Conservation (phyloP, 2,113 vertebrate species). For the western clawed frog (Xenopus tropicalis) region UCB_Xtro_10.0 CM004443.2:96036001-96036500, state of each 20-base stretch:
- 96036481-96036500: too few species aligned
- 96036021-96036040: too few species aligned
- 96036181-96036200: slow-evolving; percentile 9
- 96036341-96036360: slow-evolving; percentile 3
- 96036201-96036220: slow-evolving; percentile 14
- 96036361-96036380: background rate
- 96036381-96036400: background rate
- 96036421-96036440: too few species aligned
- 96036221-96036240: background rate
- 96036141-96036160: too few species aligned
- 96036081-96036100: too few species aligned
- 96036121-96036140: too few species aligned
- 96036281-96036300: background rate
- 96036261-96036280: background rate
- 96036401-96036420: background rate
- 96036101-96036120: too few species aligned
- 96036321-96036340: background rate
- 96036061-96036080: too few species aligned
- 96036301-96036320: background rate
- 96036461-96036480: too few species aligned
- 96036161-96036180: slow-evolving; percentile 6
- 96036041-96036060: too few species aligned
- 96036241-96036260: background rate
- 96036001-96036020: too few species aligned
- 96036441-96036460: too few species aligned